Conservation (phyloP, 2,888 invertebrate species). For the Loripinus fragilis region DNA sequence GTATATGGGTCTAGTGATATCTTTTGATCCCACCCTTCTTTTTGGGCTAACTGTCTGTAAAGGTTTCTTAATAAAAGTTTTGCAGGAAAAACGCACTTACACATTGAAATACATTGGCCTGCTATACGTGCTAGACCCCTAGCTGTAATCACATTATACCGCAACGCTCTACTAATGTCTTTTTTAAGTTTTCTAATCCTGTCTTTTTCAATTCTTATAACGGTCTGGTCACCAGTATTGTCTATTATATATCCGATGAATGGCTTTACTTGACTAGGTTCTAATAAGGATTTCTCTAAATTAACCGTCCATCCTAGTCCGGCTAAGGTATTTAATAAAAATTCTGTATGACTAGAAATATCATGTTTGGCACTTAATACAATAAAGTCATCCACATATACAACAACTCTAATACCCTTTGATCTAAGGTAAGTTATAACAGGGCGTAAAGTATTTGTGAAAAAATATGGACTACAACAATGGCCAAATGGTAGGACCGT, state of each 20-base stretch:
- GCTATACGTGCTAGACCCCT: slow-evolving; percentile 5
- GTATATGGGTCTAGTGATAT: slow-evolving; percentile 5
- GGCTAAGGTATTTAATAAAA: background rate
- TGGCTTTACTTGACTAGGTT: slow-evolving; percentile 11
- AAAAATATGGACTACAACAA: slow-evolving; percentile 26
- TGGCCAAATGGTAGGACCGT: slow-evolving; percentile 31
- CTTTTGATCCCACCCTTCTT: background rate
- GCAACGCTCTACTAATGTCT: slow-evolving; percentile 2
- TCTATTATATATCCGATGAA: slow-evolving; percentile 16
- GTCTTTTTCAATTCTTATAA: background rate
- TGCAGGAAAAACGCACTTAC: slow-evolving; percentile 12
- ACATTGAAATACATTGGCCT: slow-evolving; percentile 14
- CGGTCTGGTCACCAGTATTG: background rate
- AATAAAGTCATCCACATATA: slow-evolving; percentile 35
- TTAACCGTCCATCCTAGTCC: slow-evolving; percentile 8
- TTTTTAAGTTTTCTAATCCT: slow-evolving; percentile 16
- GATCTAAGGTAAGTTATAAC: slow-evolving; percentile 26
- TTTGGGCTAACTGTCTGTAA: background rate
- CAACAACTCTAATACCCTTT: slow-evolving; percentile 22
- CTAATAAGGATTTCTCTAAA: slow-evolving; percentile 11
- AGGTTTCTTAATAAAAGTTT: slow-evolving; percentile 7
- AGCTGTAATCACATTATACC: background rate
- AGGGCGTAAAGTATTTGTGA: too few relatives aligned
- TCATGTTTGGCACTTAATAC: slow-evolving; percentile 11
- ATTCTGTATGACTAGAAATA: background rate